Conservation (phyloP, 2,888 invertebrate genomes). For the Eupithecia pulchellata region DNA sequence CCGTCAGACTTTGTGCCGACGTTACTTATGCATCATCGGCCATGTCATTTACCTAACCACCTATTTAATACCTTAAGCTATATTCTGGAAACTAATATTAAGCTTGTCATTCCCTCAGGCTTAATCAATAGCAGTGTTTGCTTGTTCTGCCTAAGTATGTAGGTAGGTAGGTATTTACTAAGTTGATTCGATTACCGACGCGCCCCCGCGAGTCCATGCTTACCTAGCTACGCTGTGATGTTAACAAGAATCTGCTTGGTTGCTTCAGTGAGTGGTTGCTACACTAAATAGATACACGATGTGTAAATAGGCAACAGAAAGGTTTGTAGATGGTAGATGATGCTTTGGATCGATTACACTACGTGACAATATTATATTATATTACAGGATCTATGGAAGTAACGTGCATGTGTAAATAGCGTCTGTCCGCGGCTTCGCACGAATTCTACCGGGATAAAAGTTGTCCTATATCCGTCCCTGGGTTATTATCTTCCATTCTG, state of each 20-base stretch:
- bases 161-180: slow-evolving; percentile 29
- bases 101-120: slow-evolving; percentile 19
- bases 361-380: neutral
- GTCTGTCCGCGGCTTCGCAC: no score
- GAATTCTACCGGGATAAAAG: no score
- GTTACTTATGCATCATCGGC: no score
- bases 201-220: slow-evolving; percentile 52
- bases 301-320: neutral
- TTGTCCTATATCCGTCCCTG: no score
- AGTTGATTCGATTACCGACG: slow-evolving; percentile 52
- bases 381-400: neutral
- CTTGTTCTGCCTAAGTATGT: slow-evolving; percentile 21
- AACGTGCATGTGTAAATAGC: no score
- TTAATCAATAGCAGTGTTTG: slow-evolving; percentile 34
- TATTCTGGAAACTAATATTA: neutral
- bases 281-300: neutral
- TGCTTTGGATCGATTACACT: neutral
- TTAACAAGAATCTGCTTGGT: slow-evolving; percentile 37
- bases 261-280: neutral
- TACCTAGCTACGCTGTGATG: slow-evolving; percentile 45
- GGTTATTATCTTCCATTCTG: no score
- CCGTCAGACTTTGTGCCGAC: no score
- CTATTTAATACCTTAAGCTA: neutral
- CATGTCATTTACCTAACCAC: neutral
- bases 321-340: neutral